Evolutionary conservation across 1,140 invertebrate species (phyloP).

Genomic region (Gonatopus flavifemur): DNA sequence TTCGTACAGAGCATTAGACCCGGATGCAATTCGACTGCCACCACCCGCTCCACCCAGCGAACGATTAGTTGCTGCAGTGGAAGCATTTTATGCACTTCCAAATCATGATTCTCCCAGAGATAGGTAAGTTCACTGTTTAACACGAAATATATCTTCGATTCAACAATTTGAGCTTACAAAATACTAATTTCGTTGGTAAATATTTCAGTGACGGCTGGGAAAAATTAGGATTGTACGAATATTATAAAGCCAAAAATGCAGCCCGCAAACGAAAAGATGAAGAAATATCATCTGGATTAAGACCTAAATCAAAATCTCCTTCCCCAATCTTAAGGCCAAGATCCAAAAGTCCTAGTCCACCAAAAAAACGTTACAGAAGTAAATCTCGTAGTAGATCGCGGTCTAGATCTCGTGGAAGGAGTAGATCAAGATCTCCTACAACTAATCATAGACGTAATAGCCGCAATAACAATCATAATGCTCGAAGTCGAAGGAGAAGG

Average conservation of each 20-base stretch:
- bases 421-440: slow-evolving; percentile 62
- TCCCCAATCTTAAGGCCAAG: slow-evolving; percentile 68
- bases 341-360: slow-evolving; percentile 72
- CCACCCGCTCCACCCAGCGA: slow-evolving; percentile 93
- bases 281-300: slow-evolving; percentile 69
- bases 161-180: not conserved
- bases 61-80: slow-evolving; percentile 85
- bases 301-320: slow-evolving; percentile 73
- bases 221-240: slow-evolving; percentile 94
- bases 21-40: slow-evolving; percentile 85
- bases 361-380: slow-evolving; percentile 73
- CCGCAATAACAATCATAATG: slow-evolving; percentile 41
- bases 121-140: slow-evolving; percentile 65
- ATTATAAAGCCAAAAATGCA: slow-evolving; percentile 93
- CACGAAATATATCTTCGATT: not conserved
- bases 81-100: slow-evolving; percentile 92
- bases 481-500: slow-evolving; percentile 46
- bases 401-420: slow-evolving; percentile 58
- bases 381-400: slow-evolving; percentile 60
- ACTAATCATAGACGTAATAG: slow-evolving; percentile 47
- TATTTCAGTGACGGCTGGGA: slow-evolving; percentile 91
- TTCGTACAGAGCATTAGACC: slow-evolving; percentile 87
- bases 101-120: slow-evolving; percentile 92
- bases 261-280: slow-evolving; percentile 89
- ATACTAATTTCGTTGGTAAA: not conserved